Evolutionary conservation across 2,113 vertebrate genomes (phyloP), one percentile per base, ranked within the genome.

Genomic region (Nicator chloris): DNA sequence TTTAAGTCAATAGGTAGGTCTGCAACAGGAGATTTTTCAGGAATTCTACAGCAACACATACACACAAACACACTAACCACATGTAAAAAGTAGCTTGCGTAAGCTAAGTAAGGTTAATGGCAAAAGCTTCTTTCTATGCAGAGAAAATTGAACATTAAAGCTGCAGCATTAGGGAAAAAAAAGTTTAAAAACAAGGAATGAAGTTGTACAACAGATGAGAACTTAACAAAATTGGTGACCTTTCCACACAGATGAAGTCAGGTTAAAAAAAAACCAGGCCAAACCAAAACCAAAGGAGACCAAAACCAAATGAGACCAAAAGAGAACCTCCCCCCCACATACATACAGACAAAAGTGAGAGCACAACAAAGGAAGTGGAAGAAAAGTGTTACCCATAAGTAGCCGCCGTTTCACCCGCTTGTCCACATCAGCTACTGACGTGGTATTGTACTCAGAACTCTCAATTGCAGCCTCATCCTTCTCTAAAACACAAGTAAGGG

Each of bases 371-470:
- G 99, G 98, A 99, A 99, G 98, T 99, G 99, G 99, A 99, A 99
- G 99, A 99, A 99, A 99, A 99, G 98, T 98, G 98, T 99, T 99
- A 99, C 99, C 99, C 99, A 99, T 99, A 99, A 99, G 99, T 96
- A 99, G 99, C 98, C 99, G 99, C 98, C 99, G 99, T 99, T 99
- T 99, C 99, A 99, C 99, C 98, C 99, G 98, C 99, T 99, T 99
- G 99, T 99, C 99, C 99, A 99, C 99, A 99, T 99, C 99, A 99
- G 99, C 99, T 99, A 99, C 98, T 99, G 99, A 99, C 99, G 99
- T 99, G 99, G 99, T 98, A 99, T 98, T 99, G 99, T 99, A 98
- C 99, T 99, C 99, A 99, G 99, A 99, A 98, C 99, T 99, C 99
- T 99, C 99, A 99, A 99, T 99, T 99, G 99, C 99, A 99, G 99